phyloP scores from a whole-genome alignment of 2,797 vertebrate species.

The Poeciliopsis turneri region DNA sequence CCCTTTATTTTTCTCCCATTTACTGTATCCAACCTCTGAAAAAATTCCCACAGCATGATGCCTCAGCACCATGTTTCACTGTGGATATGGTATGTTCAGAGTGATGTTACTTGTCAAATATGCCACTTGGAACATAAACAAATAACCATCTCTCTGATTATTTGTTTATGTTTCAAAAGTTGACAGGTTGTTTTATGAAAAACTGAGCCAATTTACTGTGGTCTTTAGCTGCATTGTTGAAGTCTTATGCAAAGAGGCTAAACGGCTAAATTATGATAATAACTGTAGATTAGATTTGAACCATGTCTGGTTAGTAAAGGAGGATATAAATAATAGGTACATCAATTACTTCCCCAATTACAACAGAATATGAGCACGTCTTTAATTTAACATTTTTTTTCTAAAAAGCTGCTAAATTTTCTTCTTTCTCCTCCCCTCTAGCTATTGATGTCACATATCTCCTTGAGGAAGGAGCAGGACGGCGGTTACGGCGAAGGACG shows the following conservation, averaged over 20 bases:
- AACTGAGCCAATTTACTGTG: background rate
- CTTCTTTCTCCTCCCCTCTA: slow-evolving; percentile 71
- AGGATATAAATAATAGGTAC: background rate
- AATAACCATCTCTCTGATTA: background rate
- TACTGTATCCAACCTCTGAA: background rate
- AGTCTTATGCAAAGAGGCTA: background rate
- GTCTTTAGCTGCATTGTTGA: background rate
- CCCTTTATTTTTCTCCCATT: background rate
- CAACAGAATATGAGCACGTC: background rate
- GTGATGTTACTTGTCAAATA: background rate
- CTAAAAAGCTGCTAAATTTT: slow-evolving; percentile 17
- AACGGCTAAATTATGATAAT: background rate
- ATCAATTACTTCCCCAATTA: too few relatives aligned
- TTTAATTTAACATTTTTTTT: slow-evolving; percentile 26
- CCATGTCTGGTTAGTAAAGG: background rate
- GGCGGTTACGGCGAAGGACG: slow-evolving; percentile 89
- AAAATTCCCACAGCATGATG: background rate
- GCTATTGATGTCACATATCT: slow-evolving; percentile 98
- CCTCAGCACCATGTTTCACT: background rate
- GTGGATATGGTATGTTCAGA: background rate
- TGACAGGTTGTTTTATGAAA: background rate
- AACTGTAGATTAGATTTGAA: background rate
- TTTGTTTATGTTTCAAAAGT: background rate
- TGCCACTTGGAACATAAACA: background rate
- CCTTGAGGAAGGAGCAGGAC: slow-evolving; percentile 93